Evolutionary conservation across 2,888 invertebrate genomes (phyloP), one percentile per base, ranked within the genome.

Genomic region (Eupithecia insigniata): DNA sequence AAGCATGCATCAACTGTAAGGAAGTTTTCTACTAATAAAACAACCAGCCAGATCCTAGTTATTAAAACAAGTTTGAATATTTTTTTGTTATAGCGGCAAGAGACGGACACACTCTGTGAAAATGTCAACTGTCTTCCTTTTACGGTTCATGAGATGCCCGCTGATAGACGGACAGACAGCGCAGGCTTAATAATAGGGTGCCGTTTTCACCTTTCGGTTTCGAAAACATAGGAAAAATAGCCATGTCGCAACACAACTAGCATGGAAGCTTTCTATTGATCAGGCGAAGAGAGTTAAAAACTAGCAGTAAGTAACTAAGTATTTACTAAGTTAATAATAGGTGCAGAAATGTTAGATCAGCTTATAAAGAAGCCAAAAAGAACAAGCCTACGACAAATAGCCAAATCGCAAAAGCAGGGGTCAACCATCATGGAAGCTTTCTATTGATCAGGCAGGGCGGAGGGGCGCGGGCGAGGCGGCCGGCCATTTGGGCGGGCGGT

Each of bases 401-500:
- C n/a, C 34, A 26, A 55, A 26, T 12, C 55, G 14, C 14, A 60
- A 18, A 60, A 60, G 28, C 30, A 34, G 10, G 34, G 61, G 61
- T 62, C 61, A 62, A n/a, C 61, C 18, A 32, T 12, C 61, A 62
- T 32, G 34, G 61, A 34, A 62, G 61, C 34, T 26, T 62, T 36
- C 83, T 91, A 91, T 91, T 89, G 91, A 91, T 91, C 88, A 32
- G 61, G 28, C 22, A 87, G 73, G 80, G 78, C 78, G 82, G 77
- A 77, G 77, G 79, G 75, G 81, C 28, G 60, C 34, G 84, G 84
- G 81, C 28, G 60, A 62, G 84, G 84, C 85, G 87, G 85, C 85
- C 87, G 84, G 87, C 82, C 85, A 85, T 89, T 89, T 89, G 90
- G 91, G 90, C 91, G 91, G 55, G 55, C 55, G 55, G 55, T 26